A percentile compares a stretch with the other conserved stretches of the same genome.
Conservation (phyloP, 2,113 vertebrate genomes). For the Nothocercus nigrocapillus region DNA sequence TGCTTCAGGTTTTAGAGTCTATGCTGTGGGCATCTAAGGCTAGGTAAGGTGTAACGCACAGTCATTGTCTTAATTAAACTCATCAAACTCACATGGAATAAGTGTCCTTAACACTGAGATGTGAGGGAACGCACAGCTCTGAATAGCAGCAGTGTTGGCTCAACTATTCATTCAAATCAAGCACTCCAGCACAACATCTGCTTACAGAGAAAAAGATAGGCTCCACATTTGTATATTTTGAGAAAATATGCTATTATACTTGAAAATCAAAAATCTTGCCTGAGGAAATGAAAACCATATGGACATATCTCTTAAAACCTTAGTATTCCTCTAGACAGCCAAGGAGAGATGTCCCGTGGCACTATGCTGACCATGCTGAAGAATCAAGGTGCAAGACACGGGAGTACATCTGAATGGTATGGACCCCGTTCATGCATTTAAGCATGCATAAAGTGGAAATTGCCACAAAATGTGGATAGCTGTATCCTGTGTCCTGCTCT, state of each 20-base stretch:
- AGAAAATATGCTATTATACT: not conserved
- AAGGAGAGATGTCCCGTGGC: not conserved
- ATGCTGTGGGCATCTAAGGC: not conserved
- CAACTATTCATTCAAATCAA: constrained; percentile 41
- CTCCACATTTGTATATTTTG: not conserved
- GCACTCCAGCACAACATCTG: not conserved
- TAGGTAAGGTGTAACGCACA: not conserved
- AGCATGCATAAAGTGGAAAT: not conserved
- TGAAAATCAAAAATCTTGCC: not conserved
- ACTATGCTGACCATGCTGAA: not conserved
- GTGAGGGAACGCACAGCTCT: not conserved
- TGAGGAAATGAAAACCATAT: not conserved
- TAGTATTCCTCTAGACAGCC: not conserved
- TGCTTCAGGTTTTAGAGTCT: not conserved
- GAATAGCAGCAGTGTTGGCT: constrained; percentile 31
- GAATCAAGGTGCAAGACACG: not conserved
- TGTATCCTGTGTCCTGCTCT: not conserved
- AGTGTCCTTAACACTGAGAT: not conserved
- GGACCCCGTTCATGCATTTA: not conserved
- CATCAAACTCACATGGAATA: not conserved
- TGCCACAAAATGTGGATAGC: not conserved
- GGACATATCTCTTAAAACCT: not conserved
- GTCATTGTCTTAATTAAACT: constrained; percentile 23
- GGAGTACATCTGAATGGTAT: fast-evolving
- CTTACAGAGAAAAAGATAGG: not conserved